Evolutionary conservation across 2,113 vertebrate genomes (phyloP).

Genomic region (Perccottus glenii): DNA sequence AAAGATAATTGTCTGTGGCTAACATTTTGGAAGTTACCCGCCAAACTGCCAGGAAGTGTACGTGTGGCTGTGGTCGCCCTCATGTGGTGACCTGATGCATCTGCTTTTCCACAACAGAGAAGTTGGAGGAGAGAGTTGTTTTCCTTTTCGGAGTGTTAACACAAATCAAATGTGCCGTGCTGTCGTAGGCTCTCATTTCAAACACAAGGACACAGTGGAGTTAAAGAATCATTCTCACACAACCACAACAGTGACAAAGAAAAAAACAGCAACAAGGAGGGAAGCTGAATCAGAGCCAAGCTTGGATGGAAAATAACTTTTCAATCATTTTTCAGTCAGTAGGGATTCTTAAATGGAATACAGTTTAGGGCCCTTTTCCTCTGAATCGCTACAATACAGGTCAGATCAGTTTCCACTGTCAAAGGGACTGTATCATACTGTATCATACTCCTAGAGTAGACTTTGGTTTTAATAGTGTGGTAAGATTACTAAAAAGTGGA

Average conservation of each 20-base stretch:
- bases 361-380: no score
- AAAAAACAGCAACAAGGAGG: neutral
- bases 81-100: slow-evolving; percentile 64
- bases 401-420: no score
- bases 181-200: slow-evolving; percentile 42
- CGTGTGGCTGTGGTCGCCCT: slow-evolving; percentile 51
- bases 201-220: slow-evolving; percentile 8
- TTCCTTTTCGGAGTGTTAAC: slow-evolving; percentile 38
- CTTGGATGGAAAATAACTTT: neutral
- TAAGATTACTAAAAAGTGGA: no score
- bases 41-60: slow-evolving; percentile 54
- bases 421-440: no score
- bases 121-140: slow-evolving; percentile 28
- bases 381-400: no score
- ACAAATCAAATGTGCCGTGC: slow-evolving; percentile 30
- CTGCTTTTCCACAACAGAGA: slow-evolving; percentile 9
- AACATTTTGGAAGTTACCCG: slow-evolving; percentile 67
- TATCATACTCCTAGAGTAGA: no score
- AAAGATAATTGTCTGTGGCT: slow-evolving; percentile 80
- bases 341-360: no score
- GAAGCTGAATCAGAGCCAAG: neutral
- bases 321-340: neutral
- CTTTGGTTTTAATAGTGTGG: no score
- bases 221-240: slow-evolving; percentile 9
- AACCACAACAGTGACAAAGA: neutral